These are phyloP conservation scores for Epistrophe eligans DNA, from an alignment of 2,888 invertebrate genomes.

Conservation along the genomic window DNA sequence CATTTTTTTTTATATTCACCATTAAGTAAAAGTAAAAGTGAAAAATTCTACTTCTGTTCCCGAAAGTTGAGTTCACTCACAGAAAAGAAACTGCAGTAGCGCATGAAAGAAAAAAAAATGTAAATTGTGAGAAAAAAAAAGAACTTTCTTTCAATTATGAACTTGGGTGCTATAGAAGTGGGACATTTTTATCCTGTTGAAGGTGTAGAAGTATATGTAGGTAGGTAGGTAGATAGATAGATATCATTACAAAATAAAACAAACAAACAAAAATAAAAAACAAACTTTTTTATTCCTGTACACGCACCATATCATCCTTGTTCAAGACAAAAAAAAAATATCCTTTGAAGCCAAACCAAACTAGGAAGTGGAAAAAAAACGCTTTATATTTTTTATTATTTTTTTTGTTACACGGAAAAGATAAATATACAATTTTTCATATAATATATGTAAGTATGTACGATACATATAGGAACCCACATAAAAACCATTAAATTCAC, in stretches of 20 bases:
- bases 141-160: conserved; percentile 76
- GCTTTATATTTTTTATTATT: not conserved
- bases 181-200: conserved; percentile 66
- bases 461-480: not conserved
- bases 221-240: conserved; percentile 5
- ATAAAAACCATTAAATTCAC: conserved; percentile 63
- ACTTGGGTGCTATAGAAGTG: conserved; percentile 71
- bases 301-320: conserved; percentile 67
- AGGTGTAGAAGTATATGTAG: not conserved
- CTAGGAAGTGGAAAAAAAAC: conserved; percentile 15
- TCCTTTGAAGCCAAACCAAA: conserved; percentile 50
- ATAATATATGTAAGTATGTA: conserved; percentile 5
- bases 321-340: conserved; percentile 63
- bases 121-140: conserved; percentile 29
- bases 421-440: conserved; percentile 1
- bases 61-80: conserved; percentile 73
- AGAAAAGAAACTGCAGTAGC: conserved; percentile 67
- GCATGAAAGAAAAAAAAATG: conserved; percentile 32
- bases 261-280: conserved; percentile 15
- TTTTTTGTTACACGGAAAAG: conserved; percentile 27
- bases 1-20: conserved; percentile 47
- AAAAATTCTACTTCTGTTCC: conserved; percentile 74
- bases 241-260: conserved; percentile 26
- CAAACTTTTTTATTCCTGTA: conserved; percentile 53
- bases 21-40: conserved; percentile 76